Conservation (phyloP, 2,113 vertebrate species). For the Patagioenas fasciata region DNA sequence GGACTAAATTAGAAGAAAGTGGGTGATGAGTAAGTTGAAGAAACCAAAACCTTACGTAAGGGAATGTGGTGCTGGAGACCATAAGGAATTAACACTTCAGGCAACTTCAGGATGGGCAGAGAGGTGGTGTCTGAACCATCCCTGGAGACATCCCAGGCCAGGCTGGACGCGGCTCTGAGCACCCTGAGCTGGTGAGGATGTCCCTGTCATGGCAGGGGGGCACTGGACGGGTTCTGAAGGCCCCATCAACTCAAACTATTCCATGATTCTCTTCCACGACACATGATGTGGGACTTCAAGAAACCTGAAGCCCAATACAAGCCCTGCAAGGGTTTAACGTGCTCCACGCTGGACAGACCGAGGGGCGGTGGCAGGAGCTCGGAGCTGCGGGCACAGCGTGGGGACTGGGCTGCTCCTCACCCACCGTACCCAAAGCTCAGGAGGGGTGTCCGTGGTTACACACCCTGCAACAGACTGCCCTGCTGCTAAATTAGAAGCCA, state of each 20-base stretch:
- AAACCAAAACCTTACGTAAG: neutral
- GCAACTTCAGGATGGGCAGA: too few species aligned
- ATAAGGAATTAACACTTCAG: neutral
- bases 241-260: too few species aligned
- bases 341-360: accelerated
- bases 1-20: neutral
- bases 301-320: neutral
- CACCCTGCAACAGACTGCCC: accelerated
- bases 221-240: too few species aligned
- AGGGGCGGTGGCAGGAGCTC: accelerated
- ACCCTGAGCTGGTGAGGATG: too few species aligned
- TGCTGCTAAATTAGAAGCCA: neutral
- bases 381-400: neutral
- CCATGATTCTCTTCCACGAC: too few species aligned
- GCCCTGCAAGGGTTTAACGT: neutral
- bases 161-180: too few species aligned
- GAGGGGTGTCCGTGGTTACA: accelerated
- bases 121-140: too few species aligned
- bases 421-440: neutral
- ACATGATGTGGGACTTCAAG: accelerated
- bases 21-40: neutral
- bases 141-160: too few species aligned
- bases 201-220: too few species aligned
- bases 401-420: too few species aligned
- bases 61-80: neutral